Conservation (phyloP, 2,797 vertebrate genomes). For the Trachops cirrhosus region DNA sequence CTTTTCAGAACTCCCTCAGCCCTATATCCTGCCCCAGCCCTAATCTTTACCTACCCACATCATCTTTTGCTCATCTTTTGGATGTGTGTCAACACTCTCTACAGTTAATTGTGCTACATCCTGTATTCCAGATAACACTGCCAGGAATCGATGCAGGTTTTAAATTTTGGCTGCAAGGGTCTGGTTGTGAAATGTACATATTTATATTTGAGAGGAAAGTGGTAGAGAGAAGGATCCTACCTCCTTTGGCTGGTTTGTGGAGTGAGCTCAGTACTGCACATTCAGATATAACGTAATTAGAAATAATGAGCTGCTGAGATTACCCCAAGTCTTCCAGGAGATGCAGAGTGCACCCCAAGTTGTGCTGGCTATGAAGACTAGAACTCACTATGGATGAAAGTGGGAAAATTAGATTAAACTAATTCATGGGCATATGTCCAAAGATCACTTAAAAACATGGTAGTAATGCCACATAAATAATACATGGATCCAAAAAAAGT, state of each 20-base stretch:
- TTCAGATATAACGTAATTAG: constrained; percentile 43
- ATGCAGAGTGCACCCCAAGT: not conserved
- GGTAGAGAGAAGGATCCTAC: not conserved
- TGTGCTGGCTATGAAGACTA: constrained; percentile 9
- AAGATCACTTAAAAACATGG: constrained; percentile 37
- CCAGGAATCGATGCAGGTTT: constrained; percentile 48
- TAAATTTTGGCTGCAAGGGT: constrained; percentile 13
- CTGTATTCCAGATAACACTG: constrained; percentile 47
- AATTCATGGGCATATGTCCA: not conserved
- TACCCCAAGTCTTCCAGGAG: constrained; percentile 4
- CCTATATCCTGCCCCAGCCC: not conserved
- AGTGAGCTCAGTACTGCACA: not conserved
- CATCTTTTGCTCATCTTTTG: constrained; percentile 34
- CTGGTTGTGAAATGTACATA: constrained; percentile 44
- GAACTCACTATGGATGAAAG: constrained; percentile 49
- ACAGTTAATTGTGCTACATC: constrained; percentile 23
- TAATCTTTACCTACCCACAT: not conserved
- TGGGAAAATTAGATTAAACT: constrained; percentile 31
- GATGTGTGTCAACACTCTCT: not conserved
- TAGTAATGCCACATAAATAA: constrained; percentile 28
- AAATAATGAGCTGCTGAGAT: constrained; percentile 40
- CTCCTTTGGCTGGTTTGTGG: constrained; percentile 9
- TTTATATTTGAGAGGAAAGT: constrained; percentile 22
- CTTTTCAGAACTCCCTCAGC: not conserved
- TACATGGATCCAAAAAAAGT: not conserved